Base-by-base conservation (phyloP, 1,140 invertebrate genomes). In the Drosophila nasuta region DNA sequence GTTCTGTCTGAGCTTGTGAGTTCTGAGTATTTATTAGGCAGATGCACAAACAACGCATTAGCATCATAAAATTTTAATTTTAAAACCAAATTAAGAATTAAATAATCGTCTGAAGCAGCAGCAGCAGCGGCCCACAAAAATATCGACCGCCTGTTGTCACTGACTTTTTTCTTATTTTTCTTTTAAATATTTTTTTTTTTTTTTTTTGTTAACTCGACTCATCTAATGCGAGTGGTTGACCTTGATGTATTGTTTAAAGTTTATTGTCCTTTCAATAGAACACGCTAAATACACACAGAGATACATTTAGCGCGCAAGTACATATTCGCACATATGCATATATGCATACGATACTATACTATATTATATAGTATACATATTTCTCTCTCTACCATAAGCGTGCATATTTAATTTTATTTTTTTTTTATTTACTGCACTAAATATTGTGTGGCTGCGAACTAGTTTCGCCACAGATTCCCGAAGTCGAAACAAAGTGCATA, bases 231-330 rank as follows among this genome's bases (percentile, higher is more conserved):
- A 91, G 79, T 77, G 79, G 86, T 90, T 80, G 86, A 91, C 86
- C 86, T 90, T 90, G 86, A 76, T 74, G 73, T 54, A 69, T 79
- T 59, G 75, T 67, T 71, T 51, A 82, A 75, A 90, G 86, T 90
- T 90, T 90, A 90, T 90, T 90, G 86, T 90, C 86, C 86, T 90
- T 89, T 90, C 72, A 89, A 90, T 90, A 90, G 85, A 90, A 88
- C 86, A 89, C 85, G 83, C 83, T 87, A 88, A 87, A 89, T 88
- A 83, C 82, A 25, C 20, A 25, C 20, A 25, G 20, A 88, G 64
- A 74, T 45, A 51, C 67, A 71, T 82, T 82, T 70, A 82, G 71
- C 67, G 57, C 62, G 20, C 69, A 64, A 60, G 51, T 71, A 73
- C 75, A 72, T 77, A 75, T 17, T 46, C 45, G 48, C 65, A 69